Evolutionary conservation across 1,140 invertebrate genomes (phyloP).

Genomic region (Lucilia sericata): DNA sequence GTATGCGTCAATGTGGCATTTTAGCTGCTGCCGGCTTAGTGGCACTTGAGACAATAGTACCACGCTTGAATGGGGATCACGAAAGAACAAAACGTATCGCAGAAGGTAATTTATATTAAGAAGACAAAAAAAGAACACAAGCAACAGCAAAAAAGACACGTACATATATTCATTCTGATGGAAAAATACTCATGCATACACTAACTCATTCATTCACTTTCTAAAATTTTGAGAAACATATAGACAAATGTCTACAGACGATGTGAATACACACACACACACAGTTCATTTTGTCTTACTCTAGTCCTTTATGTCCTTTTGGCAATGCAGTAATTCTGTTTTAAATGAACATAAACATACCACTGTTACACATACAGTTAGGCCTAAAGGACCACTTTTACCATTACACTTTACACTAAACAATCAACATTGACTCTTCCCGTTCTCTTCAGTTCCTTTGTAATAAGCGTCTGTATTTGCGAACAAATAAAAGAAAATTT

Average conservation of each 20-base stretch:
- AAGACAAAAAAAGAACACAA: not conserved
- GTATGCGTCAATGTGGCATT: conserved; percentile 90
- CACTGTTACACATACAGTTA: conserved; percentile 25
- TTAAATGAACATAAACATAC: not conserved
- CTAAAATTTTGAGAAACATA: not conserved
- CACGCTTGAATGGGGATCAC: conserved; percentile 82
- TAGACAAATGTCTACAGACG: not conserved
- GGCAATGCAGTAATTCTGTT: not conserved
- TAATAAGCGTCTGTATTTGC: not conserved
- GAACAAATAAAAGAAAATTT: not conserved
- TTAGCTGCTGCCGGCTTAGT: conserved; percentile 89
- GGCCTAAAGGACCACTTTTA: conserved; percentile 30
- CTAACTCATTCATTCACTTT: not conserved
- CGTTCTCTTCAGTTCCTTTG: not conserved
- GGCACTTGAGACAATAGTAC: conserved; percentile 81
- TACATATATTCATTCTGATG: not conserved
- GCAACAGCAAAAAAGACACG: conserved; percentile 4
- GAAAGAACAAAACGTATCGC: conserved; percentile 77
- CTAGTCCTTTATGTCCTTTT: not conserved
- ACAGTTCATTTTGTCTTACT: not conserved
- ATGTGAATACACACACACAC: no score
- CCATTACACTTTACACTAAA: conserved; percentile 38
- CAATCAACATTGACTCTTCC: not conserved
- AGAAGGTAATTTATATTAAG: conserved; percentile 70
- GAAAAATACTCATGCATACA: conserved; percentile 22